Evolutionary conservation across 2,888 invertebrate species (phyloP), one percentile per base, ranked within the genome.

Genomic region (Tyria jacobaeae): DNA sequence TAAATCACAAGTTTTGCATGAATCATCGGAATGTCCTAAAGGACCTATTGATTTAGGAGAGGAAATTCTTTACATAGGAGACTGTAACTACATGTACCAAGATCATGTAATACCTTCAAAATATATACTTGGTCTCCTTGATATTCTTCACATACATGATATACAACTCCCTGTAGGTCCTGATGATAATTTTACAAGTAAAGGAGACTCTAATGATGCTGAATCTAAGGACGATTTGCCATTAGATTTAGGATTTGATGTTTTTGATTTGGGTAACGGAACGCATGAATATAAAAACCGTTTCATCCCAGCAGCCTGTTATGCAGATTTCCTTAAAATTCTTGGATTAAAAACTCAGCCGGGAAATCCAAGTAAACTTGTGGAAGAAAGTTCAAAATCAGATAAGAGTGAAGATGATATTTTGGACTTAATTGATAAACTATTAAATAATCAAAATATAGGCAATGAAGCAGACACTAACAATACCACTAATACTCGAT

Each of bases 31-130:
- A 7, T 59, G 52, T n/a, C 37, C 55, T 15, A 35, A 25, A 35
- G 53, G 31, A 24, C 57, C 57, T 5, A 49, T 51, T n/a, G 54
- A 57, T 25, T 53, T 56, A 34, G 63, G 59, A 25, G 17, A 39
- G 2, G 34, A 17, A 17, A 56, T 64, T 14, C 17, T 47, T 48
- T 64, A 48, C 35, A 14, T 56, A 12, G 59, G 59, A 2, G 27
- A 48, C 15, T 37, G 56, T 47, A 47, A 39, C n/a, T 64, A 56
- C 27, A 60, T 21, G 27, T 62, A 62, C 37, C 37, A 47, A 41
- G 59, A 48, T 25, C 55, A 57, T 41, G 4, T 60, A n/a, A 57
- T 64, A 7, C 56, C 51, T 1, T n/a, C 31, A 9, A 37, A 37
- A 9, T 54, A 49, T 14, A 41, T 62, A 6, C 53, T 54, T 34